Evolutionary conservation across 2,888 invertebrate species (phyloP).

Genomic region (Diachrysia chrysitis): DNA sequence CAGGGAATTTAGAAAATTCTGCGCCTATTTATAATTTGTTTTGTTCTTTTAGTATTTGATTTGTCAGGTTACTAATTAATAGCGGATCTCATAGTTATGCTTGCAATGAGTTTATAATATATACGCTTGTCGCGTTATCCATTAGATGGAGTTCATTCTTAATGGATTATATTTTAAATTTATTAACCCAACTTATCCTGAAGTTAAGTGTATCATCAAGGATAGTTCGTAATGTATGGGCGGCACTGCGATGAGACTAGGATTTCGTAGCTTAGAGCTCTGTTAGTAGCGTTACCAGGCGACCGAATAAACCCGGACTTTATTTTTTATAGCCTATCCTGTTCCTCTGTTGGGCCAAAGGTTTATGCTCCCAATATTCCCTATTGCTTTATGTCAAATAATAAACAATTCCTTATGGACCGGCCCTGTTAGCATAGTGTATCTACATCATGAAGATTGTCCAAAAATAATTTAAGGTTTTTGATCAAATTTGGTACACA

Average conservation of each 20-base stretch:
- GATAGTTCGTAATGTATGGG: slow-evolving; percentile 66
- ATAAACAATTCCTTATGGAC: too few species aligned
- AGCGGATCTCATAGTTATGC: too few species aligned
- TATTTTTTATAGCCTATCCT: background rate
- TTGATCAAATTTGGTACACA: too few species aligned
- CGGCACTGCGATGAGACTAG: slow-evolving; percentile 66
- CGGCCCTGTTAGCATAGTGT: too few species aligned
- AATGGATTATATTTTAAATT: slow-evolving; percentile 3
- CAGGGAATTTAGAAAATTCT: too few species aligned
- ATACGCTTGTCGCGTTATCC: background rate
- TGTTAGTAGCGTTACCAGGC: slow-evolving; percentile 4
- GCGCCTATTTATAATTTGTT: too few species aligned
- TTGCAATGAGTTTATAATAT: background rate
- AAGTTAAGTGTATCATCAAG: slow-evolving; percentile 64
- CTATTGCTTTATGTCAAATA: too few species aligned
- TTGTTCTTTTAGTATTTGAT: too few species aligned
- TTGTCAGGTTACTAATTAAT: too few species aligned
- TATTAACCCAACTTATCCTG: slow-evolving; percentile 17
- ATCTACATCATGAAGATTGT: too few species aligned
- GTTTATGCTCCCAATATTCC: too few species aligned
- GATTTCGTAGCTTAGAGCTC: slow-evolving; percentile 63
- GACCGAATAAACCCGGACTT: background rate
- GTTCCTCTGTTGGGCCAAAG: background rate
- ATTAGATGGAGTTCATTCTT: background rate
- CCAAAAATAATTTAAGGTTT: too few species aligned